These are phyloP conservation scores for Volucella inflata DNA, from an alignment of 2,888 invertebrate genomes.

Conservation along the genomic window DNA sequence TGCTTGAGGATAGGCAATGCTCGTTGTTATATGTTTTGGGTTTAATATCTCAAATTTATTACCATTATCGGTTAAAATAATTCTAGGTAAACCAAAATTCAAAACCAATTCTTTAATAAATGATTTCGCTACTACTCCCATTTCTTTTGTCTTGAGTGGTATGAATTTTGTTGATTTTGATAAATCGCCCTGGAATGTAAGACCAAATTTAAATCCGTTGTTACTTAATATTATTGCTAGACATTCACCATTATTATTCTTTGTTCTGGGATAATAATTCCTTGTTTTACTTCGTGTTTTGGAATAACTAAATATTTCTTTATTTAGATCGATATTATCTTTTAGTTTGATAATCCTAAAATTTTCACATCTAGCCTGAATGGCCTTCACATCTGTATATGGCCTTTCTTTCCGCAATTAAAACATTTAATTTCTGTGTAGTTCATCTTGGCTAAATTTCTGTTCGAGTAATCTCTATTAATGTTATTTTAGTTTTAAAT, in stretches of 20 bases:
- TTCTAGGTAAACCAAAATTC: slow-evolving; percentile 15
- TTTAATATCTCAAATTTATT: slow-evolving; percentile 21
- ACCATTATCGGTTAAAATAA: slow-evolving; percentile 30
- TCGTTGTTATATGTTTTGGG: no score
- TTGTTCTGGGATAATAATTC: slow-evolving; percentile 24
- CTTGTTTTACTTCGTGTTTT: slow-evolving; percentile 4
- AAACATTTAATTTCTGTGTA: no score
- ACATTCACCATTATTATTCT: slow-evolving; percentile 9
- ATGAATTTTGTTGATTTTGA: slow-evolving; percentile 8
- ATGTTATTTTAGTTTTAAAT: not conserved
- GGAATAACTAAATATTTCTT: slow-evolving; percentile 3
- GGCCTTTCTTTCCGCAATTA: no score
- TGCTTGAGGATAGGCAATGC: no score
- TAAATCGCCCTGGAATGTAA: slow-evolving; percentile 19
- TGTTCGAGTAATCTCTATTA: no score
- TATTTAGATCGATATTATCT: not conserved
- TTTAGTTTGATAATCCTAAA: slow-evolving; percentile 16
- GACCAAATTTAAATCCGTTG: slow-evolving; percentile 22
- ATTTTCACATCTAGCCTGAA: not conserved
- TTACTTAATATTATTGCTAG: slow-evolving; percentile 15
- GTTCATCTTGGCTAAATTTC: no score
- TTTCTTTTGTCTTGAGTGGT: slow-evolving; percentile 14
- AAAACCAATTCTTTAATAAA: slow-evolving; percentile 29
- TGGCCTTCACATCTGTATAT: slow-evolving; percentile 4
- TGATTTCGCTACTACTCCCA: no score